A percentile compares a stretch with the other conserved stretches of the same genome.
Conservation (phyloP, 2,888 invertebrate genomes). For the Dasysyrphus tricinctus region DNA sequence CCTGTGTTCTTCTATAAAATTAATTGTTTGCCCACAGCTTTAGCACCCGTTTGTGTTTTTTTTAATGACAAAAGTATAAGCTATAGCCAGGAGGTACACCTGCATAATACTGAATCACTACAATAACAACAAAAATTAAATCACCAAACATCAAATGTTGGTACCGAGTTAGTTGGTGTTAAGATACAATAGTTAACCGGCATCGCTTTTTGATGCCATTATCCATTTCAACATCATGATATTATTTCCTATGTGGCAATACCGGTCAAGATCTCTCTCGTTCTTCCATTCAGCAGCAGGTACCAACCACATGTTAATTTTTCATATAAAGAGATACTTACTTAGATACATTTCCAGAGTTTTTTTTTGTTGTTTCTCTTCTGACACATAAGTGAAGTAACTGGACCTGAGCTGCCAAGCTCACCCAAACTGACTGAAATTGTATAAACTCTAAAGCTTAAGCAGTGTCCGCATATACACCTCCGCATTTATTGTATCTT, state of each 20-base stretch:
- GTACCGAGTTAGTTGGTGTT: background rate
- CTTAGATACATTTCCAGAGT: background rate
- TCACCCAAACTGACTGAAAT: background rate
- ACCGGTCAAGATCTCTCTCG: conserved; percentile 67
- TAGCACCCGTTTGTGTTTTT: conserved; percentile 4
- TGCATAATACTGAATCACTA: background rate
- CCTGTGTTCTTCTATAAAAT: conserved; percentile 18
- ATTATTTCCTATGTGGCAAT: conserved; percentile 73
- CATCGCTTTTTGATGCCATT: conserved; percentile 53
- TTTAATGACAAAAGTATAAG: background rate
- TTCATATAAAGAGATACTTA: background rate
- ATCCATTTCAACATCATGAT: conserved; percentile 68
- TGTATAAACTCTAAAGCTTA: conserved; percentile 42
- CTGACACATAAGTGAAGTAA: conserved; percentile 11
- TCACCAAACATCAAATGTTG: conserved; percentile 7
- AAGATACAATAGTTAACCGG: conserved; percentile 41
- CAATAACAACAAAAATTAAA: conserved; percentile 6
- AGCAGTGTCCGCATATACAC: conserved; percentile 50
- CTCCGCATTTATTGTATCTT: conserved; percentile 39
- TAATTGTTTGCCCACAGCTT: conserved; percentile 41
- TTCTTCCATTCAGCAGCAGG: conserved; percentile 26
- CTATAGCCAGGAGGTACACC: conserved; percentile 5
- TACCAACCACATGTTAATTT: conserved; percentile 41
- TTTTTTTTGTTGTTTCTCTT: conserved; percentile 12
- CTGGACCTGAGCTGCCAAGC: conserved; percentile 23